Evolutionary conservation across 2,113 vertebrate genomes (phyloP).

Genomic region (Perccottus glenii): DNA sequence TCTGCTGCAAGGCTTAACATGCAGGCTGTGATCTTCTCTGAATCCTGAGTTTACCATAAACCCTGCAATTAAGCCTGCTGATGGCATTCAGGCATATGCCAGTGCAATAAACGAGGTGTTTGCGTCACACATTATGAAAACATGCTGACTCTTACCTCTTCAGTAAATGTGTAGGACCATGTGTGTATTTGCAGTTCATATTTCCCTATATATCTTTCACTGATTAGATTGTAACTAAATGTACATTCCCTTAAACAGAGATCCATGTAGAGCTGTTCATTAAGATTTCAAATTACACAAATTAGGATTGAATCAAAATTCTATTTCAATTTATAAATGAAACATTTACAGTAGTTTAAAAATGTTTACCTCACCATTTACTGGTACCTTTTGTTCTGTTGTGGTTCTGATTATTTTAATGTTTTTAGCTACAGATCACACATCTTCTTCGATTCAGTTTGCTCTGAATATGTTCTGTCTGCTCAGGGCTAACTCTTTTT

Average conservation of each 20-base stretch:
- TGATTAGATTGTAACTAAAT: not conserved
- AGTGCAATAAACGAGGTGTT: conserved; percentile 25
- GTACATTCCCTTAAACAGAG: too few species aligned
- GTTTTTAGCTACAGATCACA: not conserved
- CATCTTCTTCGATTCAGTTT: conserved; percentile 7
- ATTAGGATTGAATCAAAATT: too few species aligned
- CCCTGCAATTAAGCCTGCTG: conserved; percentile 38
- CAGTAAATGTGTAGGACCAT: not conserved
- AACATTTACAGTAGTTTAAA: too few species aligned
- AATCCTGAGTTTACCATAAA: conserved; percentile 51
- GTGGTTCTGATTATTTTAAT: too few species aligned
- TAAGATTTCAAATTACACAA: too few species aligned
- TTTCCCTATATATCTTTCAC: not conserved
- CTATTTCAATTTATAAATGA: too few species aligned
- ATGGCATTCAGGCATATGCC: conserved; percentile 18
- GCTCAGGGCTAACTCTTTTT: conserved; percentile 30
- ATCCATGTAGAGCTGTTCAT: not conserved
- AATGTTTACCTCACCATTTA: too few species aligned
- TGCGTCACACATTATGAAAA: conserved; percentile 23
- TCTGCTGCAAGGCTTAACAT: conserved; percentile 49
- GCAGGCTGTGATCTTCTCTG: conserved; percentile 30
- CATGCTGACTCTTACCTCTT: conserved; percentile 30
- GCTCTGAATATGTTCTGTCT: conserved; percentile 37
- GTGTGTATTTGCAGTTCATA: conserved; percentile 1
- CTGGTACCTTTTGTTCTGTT: too few species aligned